phyloP scores from a whole-genome alignment of 2,888 invertebrate genomes.

The Macrophya annulata region DNA sequence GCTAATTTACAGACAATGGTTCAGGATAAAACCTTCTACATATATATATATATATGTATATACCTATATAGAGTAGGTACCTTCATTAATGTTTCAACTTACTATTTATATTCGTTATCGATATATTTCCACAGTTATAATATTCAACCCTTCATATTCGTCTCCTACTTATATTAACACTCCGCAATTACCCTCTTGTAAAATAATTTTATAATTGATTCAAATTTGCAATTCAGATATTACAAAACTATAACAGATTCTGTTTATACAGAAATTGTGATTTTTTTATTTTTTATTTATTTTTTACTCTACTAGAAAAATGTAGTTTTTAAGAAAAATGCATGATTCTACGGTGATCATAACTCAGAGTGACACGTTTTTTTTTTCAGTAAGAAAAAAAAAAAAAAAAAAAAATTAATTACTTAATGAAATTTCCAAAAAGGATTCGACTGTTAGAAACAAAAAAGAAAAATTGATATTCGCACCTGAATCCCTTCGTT shows the following conservation, averaged over 20 bases:
- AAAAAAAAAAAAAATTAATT: too few relatives aligned
- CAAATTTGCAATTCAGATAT: neutral
- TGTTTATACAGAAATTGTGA: neutral
- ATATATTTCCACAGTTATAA: neutral
- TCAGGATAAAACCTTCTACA: neutral
- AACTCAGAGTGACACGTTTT: too few relatives aligned
- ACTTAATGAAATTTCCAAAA: neutral
- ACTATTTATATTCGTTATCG: neutral
- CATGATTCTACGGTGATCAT: too few relatives aligned
- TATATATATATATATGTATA: too few relatives aligned
- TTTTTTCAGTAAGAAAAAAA: too few relatives aligned
- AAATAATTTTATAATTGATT: slow-evolving; percentile 10
- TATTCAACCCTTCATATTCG: neutral
- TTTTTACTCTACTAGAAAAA: too few relatives aligned
- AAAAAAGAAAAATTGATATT: neutral
- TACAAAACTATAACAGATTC: neutral
- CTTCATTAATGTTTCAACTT: slow-evolving; percentile 37
- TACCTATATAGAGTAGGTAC: neutral
- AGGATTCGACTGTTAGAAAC: neutral
- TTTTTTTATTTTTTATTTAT: neutral
- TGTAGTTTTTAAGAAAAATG: too few relatives aligned
- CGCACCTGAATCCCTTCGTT: neutral
- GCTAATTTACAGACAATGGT: slow-evolving; percentile 31
- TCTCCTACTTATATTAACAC: neutral
- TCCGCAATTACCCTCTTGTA: neutral